Conservation (phyloP, 2,888 invertebrate genomes). For the Agrilus cyanescens region DNA sequence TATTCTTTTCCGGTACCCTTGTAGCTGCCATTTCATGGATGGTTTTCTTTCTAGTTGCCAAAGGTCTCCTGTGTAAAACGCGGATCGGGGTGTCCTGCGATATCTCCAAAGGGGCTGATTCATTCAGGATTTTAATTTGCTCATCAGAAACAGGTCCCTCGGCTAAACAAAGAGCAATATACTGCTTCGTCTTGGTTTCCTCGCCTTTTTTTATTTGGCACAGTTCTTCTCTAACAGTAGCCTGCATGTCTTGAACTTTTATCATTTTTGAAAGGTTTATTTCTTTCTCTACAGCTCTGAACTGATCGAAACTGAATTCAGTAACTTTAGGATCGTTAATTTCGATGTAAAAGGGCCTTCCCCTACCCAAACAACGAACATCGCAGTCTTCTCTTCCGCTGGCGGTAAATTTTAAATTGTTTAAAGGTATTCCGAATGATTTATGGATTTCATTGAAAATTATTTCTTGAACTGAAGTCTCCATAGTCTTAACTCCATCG, state of each 20-base stretch:
- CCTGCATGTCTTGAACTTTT: constrained; percentile 50
- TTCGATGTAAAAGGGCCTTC: constrained; percentile 89
- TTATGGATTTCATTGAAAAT: constrained; percentile 57
- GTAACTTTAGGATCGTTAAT: constrained; percentile 54
- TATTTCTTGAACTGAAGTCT: constrained; percentile 84
- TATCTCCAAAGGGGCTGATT: constrained; percentile 40
- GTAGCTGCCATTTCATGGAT: constrained; percentile 55
- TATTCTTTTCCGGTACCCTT: constrained; percentile 36
- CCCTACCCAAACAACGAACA: constrained; percentile 83
- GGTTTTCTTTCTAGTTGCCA: constrained; percentile 53
- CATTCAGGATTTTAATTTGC: constrained; percentile 40
- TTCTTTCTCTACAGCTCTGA: constrained; percentile 43
- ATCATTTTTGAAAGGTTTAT: constrained; percentile 46
- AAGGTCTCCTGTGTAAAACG: constrained; percentile 75
- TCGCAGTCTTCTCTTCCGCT: constrained; percentile 97
- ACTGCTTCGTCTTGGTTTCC: constrained; percentile 76
- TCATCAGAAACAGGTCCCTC: constrained; percentile 36
- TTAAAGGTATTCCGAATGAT: constrained; percentile 34
- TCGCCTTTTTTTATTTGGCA: constrained; percentile 72
- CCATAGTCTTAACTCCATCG: constrained; percentile 64
- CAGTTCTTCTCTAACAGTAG: constrained; percentile 48
- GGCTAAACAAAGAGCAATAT: constrained; percentile 62
- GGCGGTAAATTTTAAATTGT: constrained; percentile 58
- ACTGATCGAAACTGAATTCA: constrained; percentile 38
- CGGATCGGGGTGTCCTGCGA: constrained; percentile 81